Base-by-base conservation (phyloP, 53 echinoderm and acorn worm species). In the Antedon mediterranea region DNA sequence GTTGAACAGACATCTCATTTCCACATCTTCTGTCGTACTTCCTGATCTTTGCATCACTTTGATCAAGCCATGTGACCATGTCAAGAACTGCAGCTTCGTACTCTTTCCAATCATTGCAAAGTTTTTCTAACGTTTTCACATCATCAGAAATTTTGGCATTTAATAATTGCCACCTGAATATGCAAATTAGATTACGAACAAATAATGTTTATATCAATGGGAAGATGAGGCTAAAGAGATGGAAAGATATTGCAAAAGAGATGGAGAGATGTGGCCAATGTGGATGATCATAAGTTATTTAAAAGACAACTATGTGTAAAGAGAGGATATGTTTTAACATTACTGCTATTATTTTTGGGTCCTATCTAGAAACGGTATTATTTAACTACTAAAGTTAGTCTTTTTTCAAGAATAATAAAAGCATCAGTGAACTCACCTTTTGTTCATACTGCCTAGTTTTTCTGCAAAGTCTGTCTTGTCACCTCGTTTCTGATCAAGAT, bases 391-490 rank as follows among this genome's bases (percentile, higher is more conserved):
- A n/a, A n/a, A n/a, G n/a, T n/a, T n/a, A n/a, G n/a, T n/a, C n/a
- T n/a, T n/a, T n/a, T n/a, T 15, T 57, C 23, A 57, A 11, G 15
- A 57, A 57, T 57, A 57, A 57, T 57, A 11, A 57, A 3, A 11
- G 57, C 20, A 9, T 57, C 13, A 41, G 13, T 57, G 57, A 6
- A 11, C 57, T 57, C 92, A 97, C 30, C 84, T 80, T 34, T 87
- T 83, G 79, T 97, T 97, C 92, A 97, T 97, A 9, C 75, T 28
- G 0, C 98, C 98, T 9, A 98, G 92, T 13, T 88, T 86, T 78
- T 98, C 98, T 30, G 98, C 98, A 75, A 98, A 90, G 80, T 98
- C 98, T 0, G 98, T 90, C 76, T 93, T 98, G 81, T 98, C 98
- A 11, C 86, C 89, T 57, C 98, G 79, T 43, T 83, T 82, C 28